Evolutionary conservation across 2,113 vertebrate species (phyloP), one percentile per base, ranked within the genome.

Genomic region (Gambusia affinis): DNA sequence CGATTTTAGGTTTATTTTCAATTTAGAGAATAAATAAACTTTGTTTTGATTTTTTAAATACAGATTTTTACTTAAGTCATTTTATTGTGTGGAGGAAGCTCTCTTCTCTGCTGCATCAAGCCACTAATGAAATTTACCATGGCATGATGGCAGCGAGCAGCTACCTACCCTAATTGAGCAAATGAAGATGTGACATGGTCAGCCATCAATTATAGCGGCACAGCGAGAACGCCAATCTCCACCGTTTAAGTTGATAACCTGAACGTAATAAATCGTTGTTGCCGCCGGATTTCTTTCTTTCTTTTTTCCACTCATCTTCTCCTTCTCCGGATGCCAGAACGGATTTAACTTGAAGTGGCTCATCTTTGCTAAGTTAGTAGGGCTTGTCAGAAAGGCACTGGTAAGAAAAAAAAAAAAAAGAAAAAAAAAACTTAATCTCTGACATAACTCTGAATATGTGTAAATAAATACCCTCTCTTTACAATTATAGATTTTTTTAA

Each of bases 121-220:
- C 70, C 81, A 80, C 89, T 92, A 89, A 90, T 93, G 78, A 72
- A 85, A 91, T 90, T 89, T 85, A 84, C 78, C 80, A 51, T 85
- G 78, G 70, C 88, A 67, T 67, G 85, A 70, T 64, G 80, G 79
- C 81, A 79, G 80, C 90, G 84, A 87, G 87, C 76, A 90, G 83
- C 82, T 84, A 69, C 78, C 84, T 70, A 57, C 65, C 72, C 64
- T 93, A 92, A 93, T 93, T 92, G 87, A 87, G 69, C 85, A 93
- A 85, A 88, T 92, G 88, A 92, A 93, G 91, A 93, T 84, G 91
- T 92, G 92, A 91, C 91, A 90, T 90, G 92, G 90, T 92, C 91
- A 91, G 79, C 90, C 87, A 93, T 93, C 88, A 92, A 92, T 92
- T 92, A 92, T 24, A 67, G 70, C 44, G 60, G 90, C 76, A 81